Base-by-base conservation (phyloP, 2,797 vertebrate genomes). In the Chelonia mydas region DNA sequence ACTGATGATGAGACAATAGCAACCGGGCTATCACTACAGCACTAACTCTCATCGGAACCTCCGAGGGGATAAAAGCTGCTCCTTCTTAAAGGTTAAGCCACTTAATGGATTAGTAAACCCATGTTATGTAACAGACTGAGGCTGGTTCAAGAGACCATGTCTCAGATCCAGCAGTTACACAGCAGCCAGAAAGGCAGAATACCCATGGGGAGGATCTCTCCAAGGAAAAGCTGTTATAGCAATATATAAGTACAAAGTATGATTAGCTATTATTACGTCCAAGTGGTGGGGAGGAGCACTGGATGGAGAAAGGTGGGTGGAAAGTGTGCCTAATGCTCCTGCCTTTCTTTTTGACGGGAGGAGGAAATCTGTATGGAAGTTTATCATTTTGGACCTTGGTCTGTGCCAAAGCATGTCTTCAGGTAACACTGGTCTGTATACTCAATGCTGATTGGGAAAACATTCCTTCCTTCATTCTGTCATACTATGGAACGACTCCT, bases 1-100 rank as follows among this genome's bases (percentile, higher is more conserved):
- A 0, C 0, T 1, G 3, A 3, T 0, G 83, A 55, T 0, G 0
- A 81, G 23, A n/a, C 53, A 45, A 45, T 50, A 72, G 47, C 1
- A 92, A 7, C 12, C 6, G 28, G 68, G 21, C 50, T 31, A 27
- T 11, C 81, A 31, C 47, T 88, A 87, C 79, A 86, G 68, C 45
- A 37, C 19, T 72, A 72, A 72, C n/a, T 9, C 17, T 72, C n/a
- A 86, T 53, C 1, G 79, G 53, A 50, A 45, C 8, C 55, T 92
- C 17, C 3, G 47, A 2, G 6, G 23, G 25, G 5, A 33, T 2
- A 25, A 25, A 54, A 50, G 47, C 25, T 41, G 19, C 21, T 59
- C 1, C 6, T 2, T 5, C 11, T 33, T 86, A 78, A 80, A 51
- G 7, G 1, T 17, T 53, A 54, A 84, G 59, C 3, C 45, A 68